A percentile compares a stretch with the other conserved stretches of the same genome.
These are phyloP conservation scores for Cordilura impudica DNA, from an alignment of 2,888 invertebrate genomes.

Conservation along the genomic window DNA sequence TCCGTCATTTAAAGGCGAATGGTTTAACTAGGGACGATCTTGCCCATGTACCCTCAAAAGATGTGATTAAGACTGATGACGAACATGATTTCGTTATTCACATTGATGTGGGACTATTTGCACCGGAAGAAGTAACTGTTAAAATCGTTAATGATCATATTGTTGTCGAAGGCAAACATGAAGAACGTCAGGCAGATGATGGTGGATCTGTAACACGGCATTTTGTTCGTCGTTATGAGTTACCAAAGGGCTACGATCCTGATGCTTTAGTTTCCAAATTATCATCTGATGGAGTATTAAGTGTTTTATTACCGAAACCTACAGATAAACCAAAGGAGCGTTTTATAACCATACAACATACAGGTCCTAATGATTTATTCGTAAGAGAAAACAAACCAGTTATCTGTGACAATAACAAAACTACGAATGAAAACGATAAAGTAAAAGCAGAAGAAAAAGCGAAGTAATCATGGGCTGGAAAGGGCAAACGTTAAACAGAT, in stretches of 20 bases:
- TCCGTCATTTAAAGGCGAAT: constrained; percentile 67
- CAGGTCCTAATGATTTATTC: constrained; percentile 72
- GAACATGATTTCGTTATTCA: constrained; percentile 84
- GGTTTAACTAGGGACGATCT: constrained; percentile 66
- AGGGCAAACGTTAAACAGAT: too few species aligned
- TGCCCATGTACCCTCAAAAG: constrained; percentile 44
- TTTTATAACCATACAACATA: constrained; percentile 71
- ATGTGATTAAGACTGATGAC: constrained; percentile 61
- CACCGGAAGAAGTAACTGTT: constrained; percentile 85
- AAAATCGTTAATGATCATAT: constrained; percentile 82
- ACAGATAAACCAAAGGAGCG: constrained; percentile 66
- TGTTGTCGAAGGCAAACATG: constrained; percentile 85
- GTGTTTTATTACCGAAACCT: constrained; percentile 83
- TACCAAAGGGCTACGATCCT: constrained; percentile 84
- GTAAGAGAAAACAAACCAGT: too few species aligned
- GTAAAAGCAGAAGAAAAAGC: too few species aligned
- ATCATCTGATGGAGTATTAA: constrained; percentile 89
- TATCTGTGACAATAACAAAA: too few species aligned
- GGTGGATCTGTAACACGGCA: constrained; percentile 88
- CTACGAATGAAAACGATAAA: too few species aligned
- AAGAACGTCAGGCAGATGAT: constrained; percentile 83
- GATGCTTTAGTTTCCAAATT: constrained; percentile 85
- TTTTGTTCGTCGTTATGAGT: constrained; percentile 84
- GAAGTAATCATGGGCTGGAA: too few species aligned
- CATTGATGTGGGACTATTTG: constrained; percentile 84